These are phyloP conservation scores for Carollia perspicillata DNA, from an alignment of 2,113 vertebrate genomes.

Conservation along the genomic window DNA sequence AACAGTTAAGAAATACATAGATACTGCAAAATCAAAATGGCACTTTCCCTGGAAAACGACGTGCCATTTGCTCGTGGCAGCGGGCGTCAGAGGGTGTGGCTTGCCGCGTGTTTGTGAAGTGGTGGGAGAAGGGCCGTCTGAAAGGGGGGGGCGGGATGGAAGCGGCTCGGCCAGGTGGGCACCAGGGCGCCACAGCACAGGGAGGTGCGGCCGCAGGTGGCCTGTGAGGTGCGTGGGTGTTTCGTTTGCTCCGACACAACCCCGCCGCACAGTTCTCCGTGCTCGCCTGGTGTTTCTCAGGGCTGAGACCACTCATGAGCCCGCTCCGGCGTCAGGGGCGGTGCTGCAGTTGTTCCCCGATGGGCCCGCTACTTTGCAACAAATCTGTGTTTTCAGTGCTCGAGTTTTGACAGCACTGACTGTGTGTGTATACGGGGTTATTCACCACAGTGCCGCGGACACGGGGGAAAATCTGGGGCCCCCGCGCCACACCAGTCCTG, in stretches of 20 bases:
- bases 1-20: background rate
- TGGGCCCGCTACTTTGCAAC: background rate
- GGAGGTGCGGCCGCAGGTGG: fast-evolving
- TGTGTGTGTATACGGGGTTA: no score
- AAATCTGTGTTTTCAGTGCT: background rate
- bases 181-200: background rate
- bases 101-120: background rate
- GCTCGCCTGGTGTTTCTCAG: background rate
- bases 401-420: background rate
- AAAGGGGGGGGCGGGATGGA: background rate
- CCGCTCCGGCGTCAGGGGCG: background rate
- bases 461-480: background rate
- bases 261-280: background rate
- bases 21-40: background rate
- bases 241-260: background rate
- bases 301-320: background rate
- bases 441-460: background rate
- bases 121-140: background rate
- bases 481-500: background rate
- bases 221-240: background rate
- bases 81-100: background rate
- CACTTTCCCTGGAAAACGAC: background rate
- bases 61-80: background rate
- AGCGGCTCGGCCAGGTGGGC: background rate
- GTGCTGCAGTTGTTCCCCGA: background rate